Percentiles rank a stretch among this genome's conserved stretches.
Conservation (phyloP, 1,140 invertebrate genomes). For the Antheraea mylitta region DNA sequence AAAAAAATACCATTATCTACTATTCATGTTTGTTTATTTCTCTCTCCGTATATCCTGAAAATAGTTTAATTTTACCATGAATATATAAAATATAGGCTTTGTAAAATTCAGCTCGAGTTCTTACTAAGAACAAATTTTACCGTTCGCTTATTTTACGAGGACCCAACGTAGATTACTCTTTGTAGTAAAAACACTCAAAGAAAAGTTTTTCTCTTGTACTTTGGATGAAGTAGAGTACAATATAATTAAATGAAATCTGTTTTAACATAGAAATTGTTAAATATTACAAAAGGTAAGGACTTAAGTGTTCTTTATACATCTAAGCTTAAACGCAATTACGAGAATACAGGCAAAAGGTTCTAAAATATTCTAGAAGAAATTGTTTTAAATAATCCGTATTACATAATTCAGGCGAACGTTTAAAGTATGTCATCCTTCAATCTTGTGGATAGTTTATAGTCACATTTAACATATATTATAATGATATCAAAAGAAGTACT, state of each 20-base stretch:
- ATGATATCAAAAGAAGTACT: too few relatives aligned
- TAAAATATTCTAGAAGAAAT: too few relatives aligned
- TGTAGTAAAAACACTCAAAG: background rate
- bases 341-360: too few relatives aligned
- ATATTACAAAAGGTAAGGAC: background rate
- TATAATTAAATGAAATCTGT: background rate
- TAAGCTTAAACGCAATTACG: too few relatives aligned
- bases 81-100: background rate
- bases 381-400: too few relatives aligned
- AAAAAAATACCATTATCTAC: too few relatives aligned
- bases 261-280: background rate
- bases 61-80: background rate
- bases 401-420: too few relatives aligned
- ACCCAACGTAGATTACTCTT: background rate
- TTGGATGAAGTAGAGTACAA: background rate
- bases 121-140: background rate
- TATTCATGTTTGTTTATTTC: too few relatives aligned
- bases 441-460: too few relatives aligned
- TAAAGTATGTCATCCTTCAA: too few relatives aligned
- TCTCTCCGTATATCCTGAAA: background rate
- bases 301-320: background rate
- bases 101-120: background rate
- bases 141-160: conserved; percentile 2
- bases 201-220: background rate
- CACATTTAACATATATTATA: too few relatives aligned